phyloP scores from a whole-genome alignment of 2,113 vertebrate species.

The Aspiorhynchus laticeps region DNA sequence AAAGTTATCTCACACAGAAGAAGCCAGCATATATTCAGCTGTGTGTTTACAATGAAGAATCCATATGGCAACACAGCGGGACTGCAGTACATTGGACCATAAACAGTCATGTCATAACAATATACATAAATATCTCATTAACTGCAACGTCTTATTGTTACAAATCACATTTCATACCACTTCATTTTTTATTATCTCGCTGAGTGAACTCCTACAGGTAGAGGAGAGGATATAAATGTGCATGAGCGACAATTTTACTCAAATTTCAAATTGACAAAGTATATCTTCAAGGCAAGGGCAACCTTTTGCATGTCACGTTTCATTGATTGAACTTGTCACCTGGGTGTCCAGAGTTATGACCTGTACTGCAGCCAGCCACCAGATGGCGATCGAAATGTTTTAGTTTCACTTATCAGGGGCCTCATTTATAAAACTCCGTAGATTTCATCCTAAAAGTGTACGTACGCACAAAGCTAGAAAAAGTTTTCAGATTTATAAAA shows the following conservation, averaged over 20 bases:
- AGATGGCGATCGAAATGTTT: no score
- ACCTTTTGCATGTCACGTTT: background rate
- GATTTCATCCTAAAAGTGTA: no score
- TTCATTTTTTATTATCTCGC: background rate
- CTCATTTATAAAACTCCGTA: no score
- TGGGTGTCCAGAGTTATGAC: no score
- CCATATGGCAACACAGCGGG: constrained; percentile 66
- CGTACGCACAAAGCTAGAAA: no score
- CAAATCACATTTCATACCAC: background rate
- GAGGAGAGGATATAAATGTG: constrained; percentile 62
- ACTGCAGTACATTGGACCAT: constrained; percentile 72
- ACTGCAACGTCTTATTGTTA: background rate
- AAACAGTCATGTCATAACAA: constrained; percentile 60
- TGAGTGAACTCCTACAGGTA: constrained; percentile 65
- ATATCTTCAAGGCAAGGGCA: constrained; percentile 56
- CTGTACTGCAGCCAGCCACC: no score
- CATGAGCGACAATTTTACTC: constrained; percentile 55
- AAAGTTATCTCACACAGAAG: constrained; percentile 68
- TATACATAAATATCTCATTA: background rate
- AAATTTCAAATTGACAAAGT: no score
- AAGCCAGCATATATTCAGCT: constrained; percentile 66
- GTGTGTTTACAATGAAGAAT: constrained; percentile 70
- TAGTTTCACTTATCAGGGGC: no score
- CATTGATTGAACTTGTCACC: no score
- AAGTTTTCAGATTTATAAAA: no score